A percentile compares a stretch with the other conserved stretches of the same genome.
Evolutionary conservation across 2,888 invertebrate genomes (phyloP).

Genomic region (Uropetala carovei): DNA sequence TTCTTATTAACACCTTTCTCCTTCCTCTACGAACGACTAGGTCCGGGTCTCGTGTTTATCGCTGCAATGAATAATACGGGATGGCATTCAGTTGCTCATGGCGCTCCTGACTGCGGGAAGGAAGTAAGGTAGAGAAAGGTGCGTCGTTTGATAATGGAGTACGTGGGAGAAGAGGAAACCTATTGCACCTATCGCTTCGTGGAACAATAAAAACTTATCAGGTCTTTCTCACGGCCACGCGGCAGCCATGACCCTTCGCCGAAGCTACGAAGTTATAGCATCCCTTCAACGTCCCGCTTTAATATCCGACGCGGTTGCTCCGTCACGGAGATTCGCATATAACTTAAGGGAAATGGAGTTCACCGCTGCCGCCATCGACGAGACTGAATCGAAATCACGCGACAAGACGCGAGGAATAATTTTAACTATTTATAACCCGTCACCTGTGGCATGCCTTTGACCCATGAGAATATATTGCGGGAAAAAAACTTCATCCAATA

Average conservation of each 20-base stretch:
- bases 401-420: background rate
- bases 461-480: background rate
- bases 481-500: background rate
- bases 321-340: background rate
- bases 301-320: background rate
- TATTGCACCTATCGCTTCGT: background rate
- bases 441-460: constrained; percentile 4
- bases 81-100: background rate
- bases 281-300: background rate
- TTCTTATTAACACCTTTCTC: background rate
- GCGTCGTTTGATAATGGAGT: background rate
- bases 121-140: background rate
- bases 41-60: background rate
- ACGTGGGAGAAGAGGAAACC: background rate
- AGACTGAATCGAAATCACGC: background rate
- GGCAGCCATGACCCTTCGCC: too few relatives aligned
- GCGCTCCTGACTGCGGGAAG: background rate
- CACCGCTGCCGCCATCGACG: background rate
- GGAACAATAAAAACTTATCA: background rate
- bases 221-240: background rate
- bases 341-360: background rate
- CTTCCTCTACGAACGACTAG: background rate
- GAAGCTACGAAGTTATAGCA: background rate
- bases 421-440: background rate
- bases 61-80: background rate